Percentiles rank a stretch among this genome's conserved stretches.
These are phyloP conservation scores for Vanessa atalanta DNA, from an alignment of 1,140 invertebrate genomes.

Conservation along the genomic window DNA sequence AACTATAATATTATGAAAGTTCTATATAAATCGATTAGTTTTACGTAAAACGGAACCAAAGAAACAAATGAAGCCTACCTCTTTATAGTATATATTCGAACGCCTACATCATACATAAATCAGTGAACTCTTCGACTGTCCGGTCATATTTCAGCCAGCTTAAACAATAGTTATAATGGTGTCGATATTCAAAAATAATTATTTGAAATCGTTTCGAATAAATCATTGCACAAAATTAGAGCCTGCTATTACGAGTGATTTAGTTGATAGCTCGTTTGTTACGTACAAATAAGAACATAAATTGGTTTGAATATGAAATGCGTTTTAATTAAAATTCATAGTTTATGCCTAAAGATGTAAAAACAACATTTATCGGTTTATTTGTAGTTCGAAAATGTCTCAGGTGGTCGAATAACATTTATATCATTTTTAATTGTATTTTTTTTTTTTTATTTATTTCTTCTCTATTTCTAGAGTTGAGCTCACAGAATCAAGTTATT, in stretches of 20 bases:
- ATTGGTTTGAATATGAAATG: slow-evolving; percentile 47
- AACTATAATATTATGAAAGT: too few species aligned
- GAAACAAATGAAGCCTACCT: too few species aligned
- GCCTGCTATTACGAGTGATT: slow-evolving; percentile 68
- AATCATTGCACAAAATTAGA: slow-evolving; percentile 75
- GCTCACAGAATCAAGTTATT: too few species aligned
- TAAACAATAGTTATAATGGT: slow-evolving; percentile 74
- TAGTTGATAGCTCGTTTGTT: slow-evolving; percentile 71
- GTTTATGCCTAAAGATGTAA: slow-evolving; percentile 11
- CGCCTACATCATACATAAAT: slow-evolving; percentile 66
- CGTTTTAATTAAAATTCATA: slow-evolving; percentile 41
- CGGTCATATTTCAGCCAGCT: slow-evolving; percentile 66
- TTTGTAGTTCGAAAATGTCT: neutral
- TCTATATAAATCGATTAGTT: too few species aligned
- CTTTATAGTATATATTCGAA: slow-evolving; percentile 25
- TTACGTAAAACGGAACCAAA: too few species aligned
- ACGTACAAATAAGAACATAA: slow-evolving; percentile 51
- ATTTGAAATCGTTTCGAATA: slow-evolving; percentile 73
- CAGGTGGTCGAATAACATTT: neutral
- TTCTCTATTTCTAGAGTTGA: neutral
- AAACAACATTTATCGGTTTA: neutral
- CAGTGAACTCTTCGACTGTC: slow-evolving; percentile 47
- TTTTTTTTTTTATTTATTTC: neutral
- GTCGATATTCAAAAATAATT: slow-evolving; percentile 73
- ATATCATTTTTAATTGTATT: slow-evolving; percentile 12